A percentile compares a stretch with the other conserved stretches of the same genome.
phyloP scores from a whole-genome alignment of 2,113 vertebrate genomes.

The Seriola quinqueradiata region DNA sequence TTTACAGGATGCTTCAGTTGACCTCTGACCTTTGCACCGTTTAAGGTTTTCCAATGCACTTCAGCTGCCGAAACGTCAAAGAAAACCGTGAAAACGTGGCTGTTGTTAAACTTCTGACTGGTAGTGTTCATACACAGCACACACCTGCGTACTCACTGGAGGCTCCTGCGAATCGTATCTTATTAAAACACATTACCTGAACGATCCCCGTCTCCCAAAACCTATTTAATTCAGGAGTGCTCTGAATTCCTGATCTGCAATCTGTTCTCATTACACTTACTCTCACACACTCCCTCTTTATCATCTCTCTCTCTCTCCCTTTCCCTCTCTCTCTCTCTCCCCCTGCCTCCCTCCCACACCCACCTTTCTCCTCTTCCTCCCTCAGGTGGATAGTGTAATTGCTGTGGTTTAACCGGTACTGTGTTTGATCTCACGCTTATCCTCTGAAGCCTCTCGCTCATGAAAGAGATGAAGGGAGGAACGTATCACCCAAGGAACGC shows the following conservation, averaged over 20 bases:
- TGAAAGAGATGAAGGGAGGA: conserved; percentile 69
- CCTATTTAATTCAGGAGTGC: conserved; percentile 64
- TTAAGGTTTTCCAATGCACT: no score
- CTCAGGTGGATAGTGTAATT: conserved; percentile 76
- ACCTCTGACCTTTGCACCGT: no score
- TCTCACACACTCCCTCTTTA: conserved; percentile 53
- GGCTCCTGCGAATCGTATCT: conserved; percentile 51
- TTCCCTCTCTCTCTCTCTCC: not conserved
- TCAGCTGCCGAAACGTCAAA: no score
- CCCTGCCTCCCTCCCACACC: not conserved
- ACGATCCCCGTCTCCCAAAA: conserved; percentile 70
- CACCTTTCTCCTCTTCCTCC: conserved; percentile 18
- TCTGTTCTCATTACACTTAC: conserved; percentile 71
- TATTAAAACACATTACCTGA: conserved; percentile 77
- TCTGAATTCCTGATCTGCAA: conserved; percentile 73
- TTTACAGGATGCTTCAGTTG: no score
- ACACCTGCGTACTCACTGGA: conserved; percentile 6
- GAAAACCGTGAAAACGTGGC: no score
- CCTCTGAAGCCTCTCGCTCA: conserved; percentile 61
- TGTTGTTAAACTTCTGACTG: no score
- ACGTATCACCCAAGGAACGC: conserved; percentile 46
- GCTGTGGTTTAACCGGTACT: conserved; percentile 69
- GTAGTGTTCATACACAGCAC: no score
- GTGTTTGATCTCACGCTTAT: conserved; percentile 78
- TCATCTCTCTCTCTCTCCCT: conserved; percentile 13